Evolutionary conservation across 2,797 vertebrate species (phyloP).

Genomic region (Pampus argenteus): DNA sequence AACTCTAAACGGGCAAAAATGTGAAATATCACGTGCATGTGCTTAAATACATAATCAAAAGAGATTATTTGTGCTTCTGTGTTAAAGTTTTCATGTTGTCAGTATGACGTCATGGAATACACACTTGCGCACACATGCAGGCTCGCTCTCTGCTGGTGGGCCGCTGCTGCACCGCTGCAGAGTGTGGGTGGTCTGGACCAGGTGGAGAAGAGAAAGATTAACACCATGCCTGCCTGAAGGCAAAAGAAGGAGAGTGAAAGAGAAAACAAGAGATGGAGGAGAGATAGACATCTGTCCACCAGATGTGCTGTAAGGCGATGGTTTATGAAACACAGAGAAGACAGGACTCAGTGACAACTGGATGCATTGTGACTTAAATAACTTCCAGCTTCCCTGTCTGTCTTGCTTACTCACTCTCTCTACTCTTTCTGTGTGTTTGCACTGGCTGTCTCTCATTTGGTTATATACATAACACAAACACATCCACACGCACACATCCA

Average conservation of each 20-base stretch:
- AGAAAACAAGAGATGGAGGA: slow-evolving; percentile 56
- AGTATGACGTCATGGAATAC: neutral
- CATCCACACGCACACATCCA: slow-evolving; percentile 5
- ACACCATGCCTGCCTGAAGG: slow-evolving; percentile 72
- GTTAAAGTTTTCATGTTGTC: slow-evolving; percentile 34
- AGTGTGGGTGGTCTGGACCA: slow-evolving; percentile 83
- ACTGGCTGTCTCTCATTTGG: slow-evolving; percentile 46
- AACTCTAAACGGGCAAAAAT: neutral
- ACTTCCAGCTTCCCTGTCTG: slow-evolving; percentile 19
- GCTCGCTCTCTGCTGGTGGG: slow-evolving; percentile 70
- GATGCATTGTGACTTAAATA: slow-evolving; percentile 58
- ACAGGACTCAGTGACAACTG: slow-evolving; percentile 60
- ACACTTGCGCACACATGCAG: slow-evolving; percentile 34
- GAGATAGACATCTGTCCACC: slow-evolving; percentile 80
- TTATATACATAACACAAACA: slow-evolving; percentile 47
- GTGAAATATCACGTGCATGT: neutral
- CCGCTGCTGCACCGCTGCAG: slow-evolving; percentile 46
- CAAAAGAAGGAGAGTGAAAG: slow-evolving; percentile 56
- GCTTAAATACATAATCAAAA: neutral
- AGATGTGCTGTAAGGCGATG: slow-evolving; percentile 74
- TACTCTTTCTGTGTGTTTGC: slow-evolving; percentile 17
- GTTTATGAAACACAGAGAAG: slow-evolving; percentile 66
- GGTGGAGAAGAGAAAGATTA: slow-evolving; percentile 81
- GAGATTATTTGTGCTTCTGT: neutral
- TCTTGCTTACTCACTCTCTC: slow-evolving; percentile 23